phyloP scores from a whole-genome alignment of 2,797 vertebrate genomes.

The Gadopsis marmoratus region DNA sequence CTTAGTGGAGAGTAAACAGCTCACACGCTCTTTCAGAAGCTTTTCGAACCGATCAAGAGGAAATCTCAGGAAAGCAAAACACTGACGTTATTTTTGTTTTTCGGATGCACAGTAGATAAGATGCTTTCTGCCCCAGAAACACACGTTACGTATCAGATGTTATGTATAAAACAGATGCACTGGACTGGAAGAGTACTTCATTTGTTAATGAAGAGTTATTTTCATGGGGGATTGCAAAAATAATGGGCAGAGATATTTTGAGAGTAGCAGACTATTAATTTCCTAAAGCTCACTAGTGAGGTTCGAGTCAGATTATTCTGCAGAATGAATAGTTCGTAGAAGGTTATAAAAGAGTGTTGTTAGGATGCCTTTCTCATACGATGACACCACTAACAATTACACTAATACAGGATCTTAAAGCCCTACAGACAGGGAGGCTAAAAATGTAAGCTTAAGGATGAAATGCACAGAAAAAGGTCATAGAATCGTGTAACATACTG shows the following conservation, averaged over 20 bases:
- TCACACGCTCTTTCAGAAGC: neutral
- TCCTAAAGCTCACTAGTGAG: neutral
- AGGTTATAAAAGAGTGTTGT: slow-evolving; percentile 4
- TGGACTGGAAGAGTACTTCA: slow-evolving; percentile 35
- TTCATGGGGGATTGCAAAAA: slow-evolving; percentile 31
- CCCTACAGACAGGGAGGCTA: neutral
- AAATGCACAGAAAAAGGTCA: neutral
- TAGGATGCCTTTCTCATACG: neutral
- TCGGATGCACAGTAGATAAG: neutral
- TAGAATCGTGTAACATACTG: neutral
- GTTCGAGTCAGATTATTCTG: neutral
- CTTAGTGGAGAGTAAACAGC: neutral
- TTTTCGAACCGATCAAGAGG: neutral
- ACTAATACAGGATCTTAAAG: neutral
- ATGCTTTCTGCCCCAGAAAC: slow-evolving; percentile 41
- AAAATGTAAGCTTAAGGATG: neutral
- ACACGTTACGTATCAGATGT: slow-evolving; percentile 25
- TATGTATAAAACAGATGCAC: slow-evolving; percentile 26
- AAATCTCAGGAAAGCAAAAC: neutral
- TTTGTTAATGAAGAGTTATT: slow-evolving; percentile 53
- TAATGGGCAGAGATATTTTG: slow-evolving; percentile 37
- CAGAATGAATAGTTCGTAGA: neutral
- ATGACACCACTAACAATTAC: neutral
- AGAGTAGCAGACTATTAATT: neutral
- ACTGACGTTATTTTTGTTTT: neutral